Evolutionary conservation across 2,113 vertebrate genomes (phyloP), one percentile per base, ranked within the genome.

Genomic region (Damaliscus lunatus): DNA sequence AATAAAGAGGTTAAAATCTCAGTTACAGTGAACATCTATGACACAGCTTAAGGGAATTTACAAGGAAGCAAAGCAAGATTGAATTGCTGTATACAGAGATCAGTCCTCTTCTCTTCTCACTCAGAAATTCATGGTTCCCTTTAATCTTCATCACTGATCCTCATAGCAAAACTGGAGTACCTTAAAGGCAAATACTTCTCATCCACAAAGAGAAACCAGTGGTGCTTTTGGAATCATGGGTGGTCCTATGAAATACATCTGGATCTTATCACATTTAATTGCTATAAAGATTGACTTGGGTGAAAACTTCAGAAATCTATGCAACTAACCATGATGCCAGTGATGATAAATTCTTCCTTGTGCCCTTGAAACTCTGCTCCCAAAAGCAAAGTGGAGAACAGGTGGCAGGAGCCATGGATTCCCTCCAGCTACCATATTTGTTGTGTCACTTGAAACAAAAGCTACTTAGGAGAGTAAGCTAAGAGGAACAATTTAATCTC

Each of bases 361-460:
- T 16, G 2, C 3, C 3, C 40, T 43, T n/a, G 17, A 17, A 8
- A 50, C 48, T 80, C 17, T 10, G 25, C 13, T 87, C 50, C 23
- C 4, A 25, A 27, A 1, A 10, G n/a, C 12, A 8, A 31, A 33
- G 25, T 15, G 11, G 0, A 14, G 36, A 9, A n/a, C 27, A 7
- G 0, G 0, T 33, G 9, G 52, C 2, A 12, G 29, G 3, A 19
- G 27, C 17, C n/a, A 2, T 2, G 0, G 29, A 6, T 21, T 25
- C 5, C n/a, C 25, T 4, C 21, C 9, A 4, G 14, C 19, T 19
- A 11, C 13, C 10, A 2, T 6, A 6, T 25, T 23, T 40, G 7
- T 1, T 3, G 4, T 0, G 3, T 5, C 7, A 0, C 21, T 16
- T 12, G 6, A 29, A 40, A 64, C 17, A 17, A 27, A 74, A 91